A percentile compares a stretch with the other conserved stretches of the same genome.
Evolutionary conservation across 2,113 vertebrate species (phyloP).

Genomic region (Capreolus pygargus): DNA sequence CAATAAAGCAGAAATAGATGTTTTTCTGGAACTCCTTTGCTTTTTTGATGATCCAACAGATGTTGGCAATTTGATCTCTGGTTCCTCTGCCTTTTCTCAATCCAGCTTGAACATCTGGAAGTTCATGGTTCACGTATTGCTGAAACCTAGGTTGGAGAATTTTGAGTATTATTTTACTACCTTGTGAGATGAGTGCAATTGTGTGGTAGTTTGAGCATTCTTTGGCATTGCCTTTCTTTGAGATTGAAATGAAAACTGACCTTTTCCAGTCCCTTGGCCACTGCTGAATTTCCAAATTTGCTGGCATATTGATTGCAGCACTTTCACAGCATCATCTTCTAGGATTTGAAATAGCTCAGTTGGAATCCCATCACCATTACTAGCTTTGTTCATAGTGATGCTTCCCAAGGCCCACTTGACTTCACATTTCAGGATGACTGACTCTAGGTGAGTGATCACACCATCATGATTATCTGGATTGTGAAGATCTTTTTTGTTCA

Average conservation of each 20-base stretch:
- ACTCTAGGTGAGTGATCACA: neutral
- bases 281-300: neutral
- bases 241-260: neutral
- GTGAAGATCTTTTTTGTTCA: neutral
- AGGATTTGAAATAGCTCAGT: neutral
- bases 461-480: neutral
- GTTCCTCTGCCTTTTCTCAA: neutral
- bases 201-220: neutral
- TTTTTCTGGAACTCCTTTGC: neutral
- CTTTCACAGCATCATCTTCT: neutral
- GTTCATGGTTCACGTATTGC: neutral
- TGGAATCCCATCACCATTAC: neutral
- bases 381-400: neutral
- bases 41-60: accelerated
- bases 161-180: neutral
- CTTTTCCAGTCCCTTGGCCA: neutral
- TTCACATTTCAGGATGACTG: neutral
- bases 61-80: neutral
- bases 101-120: neutral
- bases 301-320: neutral
- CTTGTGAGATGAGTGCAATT: neutral
- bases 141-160: neutral
- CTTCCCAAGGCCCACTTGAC: neutral
- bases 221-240: neutral
- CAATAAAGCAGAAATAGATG: neutral